Conservation (phyloP, 2,888 invertebrate species). For the Sicus ferrugineus region DNA sequence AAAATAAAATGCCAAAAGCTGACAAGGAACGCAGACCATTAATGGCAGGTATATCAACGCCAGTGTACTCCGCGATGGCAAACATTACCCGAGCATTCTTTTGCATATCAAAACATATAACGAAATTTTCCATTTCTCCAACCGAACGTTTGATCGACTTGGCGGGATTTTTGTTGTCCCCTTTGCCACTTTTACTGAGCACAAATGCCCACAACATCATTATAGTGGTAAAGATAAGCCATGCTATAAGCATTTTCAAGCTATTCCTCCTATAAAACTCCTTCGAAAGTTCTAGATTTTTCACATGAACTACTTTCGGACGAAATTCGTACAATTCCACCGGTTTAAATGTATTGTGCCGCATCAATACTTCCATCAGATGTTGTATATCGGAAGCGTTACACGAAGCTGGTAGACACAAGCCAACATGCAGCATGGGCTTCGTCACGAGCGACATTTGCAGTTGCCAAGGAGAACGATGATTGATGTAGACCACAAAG, state of each 20-base stretch:
- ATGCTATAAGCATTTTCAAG: neutral
- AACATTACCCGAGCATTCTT: conserved; percentile 44
- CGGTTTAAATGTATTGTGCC: conserved; percentile 49
- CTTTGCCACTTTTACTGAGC: neutral
- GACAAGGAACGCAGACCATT: conserved; percentile 60
- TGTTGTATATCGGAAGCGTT: conserved; percentile 56
- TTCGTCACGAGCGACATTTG: conserved; percentile 35
- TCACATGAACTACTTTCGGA: conserved; percentile 58
- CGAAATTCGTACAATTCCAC: conserved; percentile 54
- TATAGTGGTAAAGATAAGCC: neutral
- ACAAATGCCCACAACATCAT: conserved; percentile 7
- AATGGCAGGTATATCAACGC: conserved; percentile 49
- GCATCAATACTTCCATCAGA: conserved; percentile 51
- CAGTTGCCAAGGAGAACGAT: conserved; percentile 50
- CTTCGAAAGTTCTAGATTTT: conserved; percentile 50
- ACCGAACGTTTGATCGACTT: neutral
- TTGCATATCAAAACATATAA: conserved; percentile 49
- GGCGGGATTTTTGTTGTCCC: neutral
- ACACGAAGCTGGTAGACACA: conserved; percentile 67
- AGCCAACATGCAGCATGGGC: conserved; percentile 65
- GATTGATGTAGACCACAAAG: conserved; percentile 58
- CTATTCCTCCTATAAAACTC: neutral
- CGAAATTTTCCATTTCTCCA: conserved; percentile 21
- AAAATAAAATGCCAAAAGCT: conserved; percentile 59
- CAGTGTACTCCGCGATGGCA: conserved; percentile 35